Evolutionary conservation across 2,888 invertebrate species (phyloP), one percentile per base, ranked within the genome.

Genomic region (Operophtera brumata): DNA sequence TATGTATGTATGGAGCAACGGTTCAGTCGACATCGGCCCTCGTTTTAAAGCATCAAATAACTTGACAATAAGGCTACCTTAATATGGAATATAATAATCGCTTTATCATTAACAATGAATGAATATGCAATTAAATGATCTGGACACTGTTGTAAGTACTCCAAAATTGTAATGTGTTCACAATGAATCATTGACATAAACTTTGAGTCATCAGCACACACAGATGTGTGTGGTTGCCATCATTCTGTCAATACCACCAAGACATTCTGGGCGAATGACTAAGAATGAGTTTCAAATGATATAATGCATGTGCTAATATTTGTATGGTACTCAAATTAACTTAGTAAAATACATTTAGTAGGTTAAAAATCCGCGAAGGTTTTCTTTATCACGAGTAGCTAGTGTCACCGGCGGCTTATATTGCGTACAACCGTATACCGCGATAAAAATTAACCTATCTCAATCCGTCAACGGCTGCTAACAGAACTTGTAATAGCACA

Each of bases 141-240:
- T 30, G 37, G 30, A 42, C 9, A 39, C 37, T 12, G 12, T 13
- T 8, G 13, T 25, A 36, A 6, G 11, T 35, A 47, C 12, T 47
- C 47, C 25, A 7, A 30, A 30, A 30, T 35, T 39, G 28, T 40
- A 25, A 65, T 73, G 66, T 76, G 72, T 73, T 67, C 61, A 64
- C 68, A 73, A 75, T 81, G 77, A 79, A 57, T 81, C 80, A 78
- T 69, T 70, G 65, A 67, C 57, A 41, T 57, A 57, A 46, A 65
- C 70, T 73, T 76, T 81, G 76, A 80, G 59, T 81, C 80, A 78
- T 70, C 47, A 47, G 43, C 37, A 65, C 69, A 62, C 52, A 57
- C 57, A 57, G 51, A 47, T 56, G 52, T 44, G 13, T 45, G 36
- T 44, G 36, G 34, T 45, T 28, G 57, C 44, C 47, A 56, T 70